A percentile compares a stretch with the other conserved stretches of the same genome.
Conservation (phyloP, 2,888 invertebrate species). For the Watsonalla binaria region DNA sequence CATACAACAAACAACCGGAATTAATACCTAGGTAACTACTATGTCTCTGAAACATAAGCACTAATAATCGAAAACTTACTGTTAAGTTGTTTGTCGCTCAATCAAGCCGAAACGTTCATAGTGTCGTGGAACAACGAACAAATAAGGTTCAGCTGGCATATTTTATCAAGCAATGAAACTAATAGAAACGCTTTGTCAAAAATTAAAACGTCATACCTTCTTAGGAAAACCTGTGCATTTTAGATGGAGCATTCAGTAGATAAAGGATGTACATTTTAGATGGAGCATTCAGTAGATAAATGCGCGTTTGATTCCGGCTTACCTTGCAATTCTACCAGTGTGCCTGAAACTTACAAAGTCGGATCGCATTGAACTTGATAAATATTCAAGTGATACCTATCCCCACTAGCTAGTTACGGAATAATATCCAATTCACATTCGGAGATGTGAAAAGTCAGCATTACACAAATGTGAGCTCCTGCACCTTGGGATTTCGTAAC, state of each 20-base stretch:
- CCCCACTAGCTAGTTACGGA: constrained; percentile 13
- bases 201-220: too few species aligned
- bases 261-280: not conserved
- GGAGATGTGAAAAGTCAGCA: constrained; percentile 35
- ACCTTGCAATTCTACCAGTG: not conserved
- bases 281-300: not conserved
- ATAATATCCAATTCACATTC: constrained; percentile 30
- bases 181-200: too few species aligned
- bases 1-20: not conserved
- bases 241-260: not conserved
- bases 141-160: too few species aligned
- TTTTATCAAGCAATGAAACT: too few species aligned
- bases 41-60: too few species aligned
- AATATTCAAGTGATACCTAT: not conserved
- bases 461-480: constrained; percentile 21
- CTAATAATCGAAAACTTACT: too few species aligned
- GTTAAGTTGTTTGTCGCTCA: too few species aligned
- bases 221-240: not conserved
- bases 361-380: not conserved
- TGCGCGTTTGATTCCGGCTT: not conserved
- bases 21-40: too few species aligned
- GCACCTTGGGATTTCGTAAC: constrained; percentile 36
- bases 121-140: too few species aligned
- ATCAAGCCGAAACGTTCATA: too few species aligned
- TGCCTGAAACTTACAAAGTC: constrained; percentile 14